Conservation (phyloP, 2,797 vertebrate species). For the Clarias platycephalus region DNA sequence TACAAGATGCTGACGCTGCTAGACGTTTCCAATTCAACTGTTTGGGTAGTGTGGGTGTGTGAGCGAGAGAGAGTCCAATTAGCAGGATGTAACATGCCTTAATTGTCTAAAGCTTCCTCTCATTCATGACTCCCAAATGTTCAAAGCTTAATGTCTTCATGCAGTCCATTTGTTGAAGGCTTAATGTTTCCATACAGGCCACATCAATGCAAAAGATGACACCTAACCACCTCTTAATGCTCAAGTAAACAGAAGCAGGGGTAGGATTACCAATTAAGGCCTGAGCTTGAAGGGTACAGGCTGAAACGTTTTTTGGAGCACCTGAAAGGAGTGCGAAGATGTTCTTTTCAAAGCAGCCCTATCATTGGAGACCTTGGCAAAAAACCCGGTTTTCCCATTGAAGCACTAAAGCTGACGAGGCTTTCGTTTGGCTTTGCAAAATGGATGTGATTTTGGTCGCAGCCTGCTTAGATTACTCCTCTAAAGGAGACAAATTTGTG, state of each 20-base stretch:
- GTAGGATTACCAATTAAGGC: constrained; percentile 32
- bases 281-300: constrained; percentile 10
- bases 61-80: constrained; percentile 69
- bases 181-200: constrained; percentile 14
- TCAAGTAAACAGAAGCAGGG: constrained; percentile 9
- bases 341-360: background rate
- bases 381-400: background rate
- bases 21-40: constrained; percentile 59
- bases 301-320: constrained; percentile 2
- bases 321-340: constrained; percentile 27
- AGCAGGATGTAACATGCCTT: constrained; percentile 66
- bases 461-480: constrained; percentile 31
- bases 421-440: constrained; percentile 13
- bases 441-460: constrained; percentile 19
- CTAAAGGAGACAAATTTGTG: constrained; percentile 31
- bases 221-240: constrained; percentile 4
- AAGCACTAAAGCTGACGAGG: constrained; percentile 18
- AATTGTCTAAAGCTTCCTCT: constrained; percentile 61
- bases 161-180: constrained; percentile 15
- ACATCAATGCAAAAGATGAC: constrained; percentile 7
- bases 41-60: constrained; percentile 53
- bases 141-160: constrained; percentile 24
- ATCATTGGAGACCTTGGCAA: constrained; percentile 7
- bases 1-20: constrained; percentile 69
- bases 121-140: constrained; percentile 49